A percentile compares a stretch with the other conserved stretches of the same genome.
These are phyloP conservation scores for Takifugu flavidus DNA, from an alignment of 2,113 vertebrate genomes.

Conservation along the genomic window DNA sequence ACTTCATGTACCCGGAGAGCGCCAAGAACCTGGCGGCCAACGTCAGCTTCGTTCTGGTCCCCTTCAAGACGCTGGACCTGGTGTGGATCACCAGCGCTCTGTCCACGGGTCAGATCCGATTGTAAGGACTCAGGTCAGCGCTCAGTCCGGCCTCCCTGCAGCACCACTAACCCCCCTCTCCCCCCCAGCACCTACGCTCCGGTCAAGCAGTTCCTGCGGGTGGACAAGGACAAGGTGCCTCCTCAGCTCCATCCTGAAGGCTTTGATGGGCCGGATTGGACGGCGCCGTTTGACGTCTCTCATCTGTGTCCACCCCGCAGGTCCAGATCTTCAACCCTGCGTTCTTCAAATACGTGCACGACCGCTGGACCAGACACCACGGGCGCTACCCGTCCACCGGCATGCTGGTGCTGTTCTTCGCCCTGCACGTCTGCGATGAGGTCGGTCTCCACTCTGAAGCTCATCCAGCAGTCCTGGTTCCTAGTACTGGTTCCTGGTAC, in stretches of 20 bases:
- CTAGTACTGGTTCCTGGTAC: too few species aligned
- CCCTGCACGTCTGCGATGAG: conserved; percentile 95
- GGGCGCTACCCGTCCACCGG: conserved; percentile 98
- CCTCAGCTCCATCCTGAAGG: too few species aligned
- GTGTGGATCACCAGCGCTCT: conserved; percentile 97
- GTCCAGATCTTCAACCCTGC: conserved; percentile 98
- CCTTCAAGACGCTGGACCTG: conserved; percentile 96
- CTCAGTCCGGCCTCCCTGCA: background rate
- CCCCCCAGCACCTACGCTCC: conserved; percentile 87
- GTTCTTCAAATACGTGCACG: conserved; percentile 99
- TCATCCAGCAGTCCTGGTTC: background rate
- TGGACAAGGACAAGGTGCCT: conserved; percentile 96
- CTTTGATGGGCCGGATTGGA: too few species aligned
- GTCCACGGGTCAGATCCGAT: conserved; percentile 94
- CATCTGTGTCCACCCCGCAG: conserved; percentile 61
- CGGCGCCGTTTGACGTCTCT: background rate
- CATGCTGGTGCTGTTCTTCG: conserved; percentile 96
- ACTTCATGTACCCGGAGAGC: conserved; percentile 99
- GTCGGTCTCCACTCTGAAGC: conserved; percentile 60
- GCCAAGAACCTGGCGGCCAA: conserved; percentile 96
- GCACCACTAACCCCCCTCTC: background rate
- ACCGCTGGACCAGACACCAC: conserved; percentile 91
- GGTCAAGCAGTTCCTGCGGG: conserved; percentile 96
- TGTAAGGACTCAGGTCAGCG: conserved; percentile 75
- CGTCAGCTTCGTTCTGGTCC: conserved; percentile 94